Evolutionary conservation across 2,888 invertebrate species (phyloP), one percentile per base, ranked within the genome.

Genomic region (Stenoptilia bipunctidactyla): DNA sequence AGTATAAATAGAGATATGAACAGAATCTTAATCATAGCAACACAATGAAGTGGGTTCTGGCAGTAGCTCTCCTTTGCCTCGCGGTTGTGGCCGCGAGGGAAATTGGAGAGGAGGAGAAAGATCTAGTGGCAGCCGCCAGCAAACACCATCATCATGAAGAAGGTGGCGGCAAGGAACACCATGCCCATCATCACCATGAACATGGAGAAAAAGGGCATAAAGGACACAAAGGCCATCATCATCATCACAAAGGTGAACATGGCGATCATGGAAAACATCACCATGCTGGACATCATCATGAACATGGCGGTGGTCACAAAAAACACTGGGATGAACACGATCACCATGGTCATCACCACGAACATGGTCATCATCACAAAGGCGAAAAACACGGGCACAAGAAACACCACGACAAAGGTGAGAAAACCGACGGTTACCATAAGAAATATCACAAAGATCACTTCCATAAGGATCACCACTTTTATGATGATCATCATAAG

Each of bases 381-480:
- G 82, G 80, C 1, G 79, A 62, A 40, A 82, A 82, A 44, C 82
- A 80, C 39, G 79, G 79, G 3, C 74, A 76, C 40, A 67, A 82
- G 40, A 67, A 82, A 40, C 82, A 82, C 36, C 80, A 82, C 44
- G 77, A 80, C 34, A 82, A 82, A 45, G 80, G 80, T 39, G 82
- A 82, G 42, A 61, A 82, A 43, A 66, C 66, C 47, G 80, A 80
- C 39, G 82, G 82, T 8, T 82, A 65, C 57, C 82, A 82, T 59
- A 82, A 82, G 66, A 82, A 82, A 43, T 77, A 77, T 56, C 82
- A 82, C 40, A 82, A 82, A 55, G 82, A 82, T 44, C 61, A 66
- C 58, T 82, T 68, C 72, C 77, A 82, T 49, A 82, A 82, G 57
- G 80, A 82, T 46, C 82, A 82, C 46, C 79, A 82, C 69, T 82